Evolutionary conservation across 2,113 vertebrate species (phyloP), one percentile per base, ranked within the genome.

Genomic region (Dicerorhinus sumatrensis): DNA sequence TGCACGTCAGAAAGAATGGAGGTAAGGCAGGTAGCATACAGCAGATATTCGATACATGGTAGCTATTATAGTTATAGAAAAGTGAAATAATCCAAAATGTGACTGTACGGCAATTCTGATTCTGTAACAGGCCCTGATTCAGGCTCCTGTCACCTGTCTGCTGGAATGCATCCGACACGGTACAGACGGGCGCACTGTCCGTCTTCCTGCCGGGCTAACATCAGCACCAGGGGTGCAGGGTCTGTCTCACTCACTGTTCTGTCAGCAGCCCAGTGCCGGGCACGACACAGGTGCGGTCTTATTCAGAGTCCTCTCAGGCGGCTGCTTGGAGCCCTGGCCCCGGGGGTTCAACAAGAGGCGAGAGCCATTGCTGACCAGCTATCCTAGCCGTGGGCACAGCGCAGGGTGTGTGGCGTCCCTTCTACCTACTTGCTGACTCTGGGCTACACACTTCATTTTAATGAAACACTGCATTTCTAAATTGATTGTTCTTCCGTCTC

Each of bases 301-400:
- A 18, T 8, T 18, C 39, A 6, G 39, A 31, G 58, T 60, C 21
- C 72, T 51, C 39, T 7, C 2, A 4, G 69, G 42, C 2, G 73
- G 67, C 73, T 20, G 31, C 60, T 17, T 5, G n/a, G 8, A 23
- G 48, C 70, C 70, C 48, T 14, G 18, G 23, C 46, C 48, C 81
- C 21, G 20, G 46, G 36, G 81, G 23, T 13, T 90, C 51, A 7
- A 6, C 0, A n/a, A 75, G 70, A 1, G 20, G 67, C 0, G 3
- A 6, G 67, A 8, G 60, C 3, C 0, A 42, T n/a, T 27, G 11
- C 46, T 8, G 36, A 9, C 48, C 9, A 33, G 56, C n/a, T 27
- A 2, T 1, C 8, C 12, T 4, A 21, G 85, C 80, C 89, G 11
- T 0, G 0, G n/a, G 69, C 77, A 31, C 5, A 4, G 16, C 0